phyloP scores from a whole-genome alignment of 2,113 vertebrate species.

The Syrrhaptes paradoxus region DNA sequence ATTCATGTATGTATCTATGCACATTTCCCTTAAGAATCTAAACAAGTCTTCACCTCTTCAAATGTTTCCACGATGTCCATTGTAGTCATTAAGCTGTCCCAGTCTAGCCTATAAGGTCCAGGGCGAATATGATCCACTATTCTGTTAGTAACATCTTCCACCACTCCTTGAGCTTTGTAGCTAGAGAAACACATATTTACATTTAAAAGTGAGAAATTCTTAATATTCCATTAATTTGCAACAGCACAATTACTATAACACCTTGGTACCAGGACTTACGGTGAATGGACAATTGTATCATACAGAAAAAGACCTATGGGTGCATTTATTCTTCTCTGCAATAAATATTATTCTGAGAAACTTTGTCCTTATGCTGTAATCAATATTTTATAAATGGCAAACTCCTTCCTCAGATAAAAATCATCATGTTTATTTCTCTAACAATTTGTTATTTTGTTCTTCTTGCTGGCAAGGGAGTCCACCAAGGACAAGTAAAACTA shows the following conservation, averaged over 20 bases:
- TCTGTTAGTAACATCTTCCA: conserved; percentile 73
- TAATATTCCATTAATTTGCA: background rate
- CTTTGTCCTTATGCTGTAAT: background rate
- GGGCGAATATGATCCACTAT: conserved; percentile 85
- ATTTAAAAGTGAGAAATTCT: background rate
- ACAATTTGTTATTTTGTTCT: background rate
- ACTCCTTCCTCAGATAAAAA: background rate
- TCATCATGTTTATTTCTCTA: background rate
- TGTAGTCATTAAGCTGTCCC: conserved; percentile 87
- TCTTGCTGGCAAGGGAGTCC: background rate
- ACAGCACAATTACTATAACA: background rate
- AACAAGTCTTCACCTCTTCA: conserved; percentile 75
- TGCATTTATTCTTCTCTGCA: background rate
- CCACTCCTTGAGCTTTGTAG: conserved; percentile 84
- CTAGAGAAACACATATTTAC: conserved; percentile 60
- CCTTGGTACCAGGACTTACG: background rate
- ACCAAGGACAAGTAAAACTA: background rate
- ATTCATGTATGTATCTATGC: background rate
- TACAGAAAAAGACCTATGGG: background rate
- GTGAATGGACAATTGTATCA: background rate
- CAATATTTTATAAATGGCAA: background rate
- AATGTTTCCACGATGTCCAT: conserved; percentile 84
- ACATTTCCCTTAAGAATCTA: background rate
- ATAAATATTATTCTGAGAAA: background rate
- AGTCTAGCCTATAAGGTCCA: conserved; percentile 81